Evolutionary conservation across 1,140 invertebrate species (phyloP).

Genomic region (Magallana gigas): DNA sequence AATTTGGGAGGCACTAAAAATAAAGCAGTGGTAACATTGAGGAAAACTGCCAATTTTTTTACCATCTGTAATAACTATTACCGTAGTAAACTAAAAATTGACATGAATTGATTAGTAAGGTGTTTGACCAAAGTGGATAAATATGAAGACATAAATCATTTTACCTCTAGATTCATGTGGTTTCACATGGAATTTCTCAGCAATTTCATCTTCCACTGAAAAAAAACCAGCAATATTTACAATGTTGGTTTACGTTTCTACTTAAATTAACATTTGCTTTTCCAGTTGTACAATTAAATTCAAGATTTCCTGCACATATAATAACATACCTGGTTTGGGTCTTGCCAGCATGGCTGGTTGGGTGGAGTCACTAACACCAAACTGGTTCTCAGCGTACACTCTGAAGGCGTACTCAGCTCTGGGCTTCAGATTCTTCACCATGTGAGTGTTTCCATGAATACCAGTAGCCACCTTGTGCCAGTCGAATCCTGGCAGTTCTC

Average conservation of each 20-base stretch:
- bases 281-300: no score
- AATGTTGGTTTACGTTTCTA: no score
- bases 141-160: no score
- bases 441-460: conserved; percentile 66
- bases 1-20: conserved; percentile 67
- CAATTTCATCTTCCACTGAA: conserved; percentile 3
- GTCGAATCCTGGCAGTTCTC: conserved; percentile 71
- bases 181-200: conserved; percentile 32
- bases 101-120: no score
- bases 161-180: conserved; percentile 13
- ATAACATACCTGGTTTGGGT: conserved; percentile 45
- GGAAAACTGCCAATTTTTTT: no score
- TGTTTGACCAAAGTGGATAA: no score
- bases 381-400: conserved; percentile 71
- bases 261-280: no score
- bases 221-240: neutral
- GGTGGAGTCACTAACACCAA: conserved; percentile 73
- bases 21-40: neutral
- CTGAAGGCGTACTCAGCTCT: conserved; percentile 74
- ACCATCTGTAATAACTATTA: no score
- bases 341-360: conserved; percentile 62
- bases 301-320: no score
- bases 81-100: no score
- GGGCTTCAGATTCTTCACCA: conserved; percentile 66
- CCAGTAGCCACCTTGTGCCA: conserved; percentile 72